Percentiles rank a stretch among this genome's conserved stretches.
Evolutionary conservation across 1,140 invertebrate species (phyloP).

Genomic region (Leguminivora glycinivorella): DNA sequence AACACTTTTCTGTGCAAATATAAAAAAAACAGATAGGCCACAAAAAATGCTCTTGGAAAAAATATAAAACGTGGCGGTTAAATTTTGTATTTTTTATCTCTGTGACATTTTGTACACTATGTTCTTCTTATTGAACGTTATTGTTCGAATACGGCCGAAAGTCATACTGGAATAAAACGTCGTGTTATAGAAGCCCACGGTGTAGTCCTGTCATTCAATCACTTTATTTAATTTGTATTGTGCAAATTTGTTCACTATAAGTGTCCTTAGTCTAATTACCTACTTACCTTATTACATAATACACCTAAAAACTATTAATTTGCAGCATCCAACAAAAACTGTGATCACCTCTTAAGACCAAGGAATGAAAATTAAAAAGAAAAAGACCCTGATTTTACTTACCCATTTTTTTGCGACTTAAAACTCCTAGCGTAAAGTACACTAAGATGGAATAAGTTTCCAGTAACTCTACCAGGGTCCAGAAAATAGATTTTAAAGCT

Average conservation of each 20-base stretch:
- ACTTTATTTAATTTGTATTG: not conserved
- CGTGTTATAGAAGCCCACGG: not conserved
- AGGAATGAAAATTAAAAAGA: slow-evolving; percentile 2
- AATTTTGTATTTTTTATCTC: too few species aligned
- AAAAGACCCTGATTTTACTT: slow-evolving; percentile 5
- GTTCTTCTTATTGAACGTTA: too few species aligned
- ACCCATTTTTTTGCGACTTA: not conserved
- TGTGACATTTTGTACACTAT: too few species aligned
- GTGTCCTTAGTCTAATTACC: not conserved
- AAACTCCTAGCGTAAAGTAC: not conserved
- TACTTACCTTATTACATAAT: not conserved
- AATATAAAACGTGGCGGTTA: too few species aligned
- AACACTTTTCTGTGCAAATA: too few species aligned
- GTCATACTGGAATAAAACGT: too few species aligned
- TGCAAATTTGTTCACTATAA: not conserved
- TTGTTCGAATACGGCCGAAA: too few species aligned
- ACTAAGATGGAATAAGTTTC: slow-evolving; percentile 14
- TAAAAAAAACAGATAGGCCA: too few species aligned
- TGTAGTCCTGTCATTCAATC: not conserved
- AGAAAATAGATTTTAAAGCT: slow-evolving; percentile 12
- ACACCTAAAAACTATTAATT: not conserved
- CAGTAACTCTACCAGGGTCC: not conserved
- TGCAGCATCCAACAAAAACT: slow-evolving; percentile 11
- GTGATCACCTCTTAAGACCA: slow-evolving; percentile 16
- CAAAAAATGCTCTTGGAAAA: too few species aligned